A percentile compares a stretch with the other conserved stretches of the same genome.
phyloP scores from a whole-genome alignment of 2,797 vertebrate genomes.

The Margarornis squamiger region DNA sequence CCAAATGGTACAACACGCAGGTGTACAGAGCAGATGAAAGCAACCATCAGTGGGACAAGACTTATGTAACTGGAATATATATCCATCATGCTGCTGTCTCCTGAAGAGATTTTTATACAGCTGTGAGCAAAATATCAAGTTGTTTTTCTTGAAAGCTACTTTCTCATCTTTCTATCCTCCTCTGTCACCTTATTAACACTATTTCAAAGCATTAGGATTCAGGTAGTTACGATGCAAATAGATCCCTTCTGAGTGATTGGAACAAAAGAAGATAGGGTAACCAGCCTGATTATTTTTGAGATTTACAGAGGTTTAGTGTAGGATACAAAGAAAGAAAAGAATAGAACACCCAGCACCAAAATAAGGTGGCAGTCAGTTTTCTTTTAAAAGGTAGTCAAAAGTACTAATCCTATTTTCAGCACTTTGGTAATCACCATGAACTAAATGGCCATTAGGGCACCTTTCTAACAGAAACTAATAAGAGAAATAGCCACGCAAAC shows the following conservation, averaged over 20 bases:
- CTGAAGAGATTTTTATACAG: background rate
- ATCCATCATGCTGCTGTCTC: background rate
- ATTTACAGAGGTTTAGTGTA: background rate
- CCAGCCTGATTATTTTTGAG: background rate
- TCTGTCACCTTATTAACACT: background rate
- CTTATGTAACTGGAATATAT: background rate
- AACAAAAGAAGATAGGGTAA: background rate
- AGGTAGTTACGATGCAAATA: background rate
- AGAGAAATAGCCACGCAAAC: background rate
- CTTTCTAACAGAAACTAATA: constrained; percentile 22
- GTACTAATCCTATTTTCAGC: constrained; percentile 48
- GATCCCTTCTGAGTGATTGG: background rate
- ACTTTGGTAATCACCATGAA: constrained; percentile 17
- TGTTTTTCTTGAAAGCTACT: background rate
- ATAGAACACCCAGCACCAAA: background rate
- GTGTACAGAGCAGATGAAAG: background rate
- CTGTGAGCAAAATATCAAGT: background rate
- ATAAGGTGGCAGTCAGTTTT: background rate
- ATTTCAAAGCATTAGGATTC: background rate
- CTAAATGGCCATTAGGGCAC: constrained; percentile 10
- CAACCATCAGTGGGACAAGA: background rate
- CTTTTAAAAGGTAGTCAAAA: constrained; percentile 16
- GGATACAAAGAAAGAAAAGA: background rate
- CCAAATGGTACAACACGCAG: background rate
- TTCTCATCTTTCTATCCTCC: background rate